Evolutionary conservation across 2,113 vertebrate species (phyloP), one percentile per base, ranked within the genome.

Genomic region (Nannobrachium achirus): DNA sequence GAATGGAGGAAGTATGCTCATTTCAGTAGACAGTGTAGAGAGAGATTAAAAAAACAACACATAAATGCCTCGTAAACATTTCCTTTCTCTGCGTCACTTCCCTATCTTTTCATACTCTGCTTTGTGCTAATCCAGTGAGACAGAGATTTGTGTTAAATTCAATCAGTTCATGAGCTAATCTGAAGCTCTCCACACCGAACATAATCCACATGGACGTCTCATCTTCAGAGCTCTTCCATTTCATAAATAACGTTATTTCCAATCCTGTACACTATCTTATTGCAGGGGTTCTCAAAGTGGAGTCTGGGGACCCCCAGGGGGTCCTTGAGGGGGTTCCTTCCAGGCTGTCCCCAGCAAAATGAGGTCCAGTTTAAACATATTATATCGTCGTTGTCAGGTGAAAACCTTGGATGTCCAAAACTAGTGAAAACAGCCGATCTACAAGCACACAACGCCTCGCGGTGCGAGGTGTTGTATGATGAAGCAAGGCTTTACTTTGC

Each of bases 191-290:
- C 80, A 69, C 82, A 73, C 57, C 18, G 42, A 39, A 50, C 39
- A 64, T 52, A 15, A 78, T 63, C 66, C 55, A 63, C 79, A 80
- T 84, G 71, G 80, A 81, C 56, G 74, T 48, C 65, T 79, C 18
- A 81, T 76, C 71, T 69, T 72, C 41, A 48, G 25, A 33, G 25
- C 3, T 41, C 73, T 60, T 71, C 59, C 33, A 56, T 52, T 71
- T 79, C 44, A 75, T 72, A 71, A 73, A 73, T 77, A 40, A 69
- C 58, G 76, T 67, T 46, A 44, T 66, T 78, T 48, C 75, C 39
- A 69, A 33, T 33, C 3, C 25, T 33, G 25, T 33, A 33, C n/a
- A n/a, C n/a, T n/a, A n/a, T n/a, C n/a, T n/a, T n/a, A n/a, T n/a
- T n/a, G n/a, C n/a, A n/a, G n/a, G n/a, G n/a, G n/a, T n/a, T n/a